Conservation (phyloP, 2,888 invertebrate species). For the Heliconius hortense region DNA sequence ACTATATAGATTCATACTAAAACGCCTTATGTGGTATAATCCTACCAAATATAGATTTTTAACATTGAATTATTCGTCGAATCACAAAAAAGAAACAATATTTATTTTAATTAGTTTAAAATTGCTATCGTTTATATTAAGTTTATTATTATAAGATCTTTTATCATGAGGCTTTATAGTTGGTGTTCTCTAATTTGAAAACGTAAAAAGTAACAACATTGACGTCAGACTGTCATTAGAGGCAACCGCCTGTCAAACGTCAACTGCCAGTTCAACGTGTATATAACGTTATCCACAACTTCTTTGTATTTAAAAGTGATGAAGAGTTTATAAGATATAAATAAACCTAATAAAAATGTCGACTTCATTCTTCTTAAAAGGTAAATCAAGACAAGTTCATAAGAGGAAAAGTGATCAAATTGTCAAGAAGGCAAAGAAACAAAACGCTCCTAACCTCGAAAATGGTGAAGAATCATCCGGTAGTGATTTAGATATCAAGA, state of each 20-base stretch:
- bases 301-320: not conserved
- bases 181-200: not conserved
- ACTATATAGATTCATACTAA: too few relatives aligned
- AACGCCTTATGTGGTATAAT: too few relatives aligned
- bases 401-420: conserved; percentile 79
- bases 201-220: not conserved
- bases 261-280: conserved; percentile 17
- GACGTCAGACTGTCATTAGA: not conserved
- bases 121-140: not conserved
- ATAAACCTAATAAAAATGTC: conserved; percentile 62
- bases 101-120: not conserved
- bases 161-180: not conserved
- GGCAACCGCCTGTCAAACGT: conserved; percentile 1
- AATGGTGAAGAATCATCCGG: conserved; percentile 84
- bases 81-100: not conserved
- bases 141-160: too few relatives aligned
- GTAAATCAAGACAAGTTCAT: conserved; percentile 78
- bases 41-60: too few relatives aligned
- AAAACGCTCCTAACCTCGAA: conserved; percentile 68
- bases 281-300: not conserved
- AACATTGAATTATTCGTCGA: too few relatives aligned
- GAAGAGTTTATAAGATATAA: conserved; percentile 26
- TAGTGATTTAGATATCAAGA: conserved; percentile 84
- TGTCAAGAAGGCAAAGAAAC: conserved; percentile 66
- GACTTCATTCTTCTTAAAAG: conserved; percentile 83